Evolutionary conservation across 2,113 vertebrate genomes (phyloP).

Genomic region (Heterotis niloticus): DNA sequence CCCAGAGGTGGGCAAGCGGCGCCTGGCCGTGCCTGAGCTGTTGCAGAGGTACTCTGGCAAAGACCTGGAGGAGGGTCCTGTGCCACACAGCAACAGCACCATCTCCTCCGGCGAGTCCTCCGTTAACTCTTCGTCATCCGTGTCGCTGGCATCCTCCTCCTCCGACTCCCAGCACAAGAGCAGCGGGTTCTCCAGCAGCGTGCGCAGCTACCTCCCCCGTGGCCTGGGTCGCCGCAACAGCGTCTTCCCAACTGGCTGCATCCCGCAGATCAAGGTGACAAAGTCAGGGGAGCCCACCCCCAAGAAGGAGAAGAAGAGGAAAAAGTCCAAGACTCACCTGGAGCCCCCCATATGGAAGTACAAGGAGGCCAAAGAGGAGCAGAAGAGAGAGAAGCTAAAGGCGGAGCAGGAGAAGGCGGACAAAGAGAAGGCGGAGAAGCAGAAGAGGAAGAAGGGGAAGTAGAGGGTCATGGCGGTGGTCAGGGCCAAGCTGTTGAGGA

Average conservation of each 20-base stretch:
- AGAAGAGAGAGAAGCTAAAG: conserved; percentile 57
- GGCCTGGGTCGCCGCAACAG: conserved; percentile 55
- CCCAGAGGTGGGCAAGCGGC: conserved; percentile 67
- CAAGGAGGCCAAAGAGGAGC: conserved; percentile 69
- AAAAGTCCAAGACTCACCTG: conserved; percentile 55
- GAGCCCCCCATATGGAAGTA: conserved; percentile 74
- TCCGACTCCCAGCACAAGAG: conserved; percentile 36
- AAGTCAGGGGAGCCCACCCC: conserved; percentile 36
- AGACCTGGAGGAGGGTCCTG: conserved; percentile 21
- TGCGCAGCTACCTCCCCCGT: conserved; percentile 53
- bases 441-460: conserved; percentile 29
- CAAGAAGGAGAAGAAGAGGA: conserved; percentile 42
- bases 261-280: conserved; percentile 70
- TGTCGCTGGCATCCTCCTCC: conserved; percentile 39
- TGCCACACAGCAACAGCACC: conserved; percentile 40
- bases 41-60: conserved; percentile 50
- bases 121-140: conserved; percentile 45
- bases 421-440: conserved; percentile 28
- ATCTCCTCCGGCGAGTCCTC: conserved; percentile 39
- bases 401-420: conserved; percentile 31
- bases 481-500: background rate
- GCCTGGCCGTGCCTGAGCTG: conserved; percentile 74
- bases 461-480: background rate
- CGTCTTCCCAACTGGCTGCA: conserved; percentile 55
- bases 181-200: conserved; percentile 29